These are phyloP conservation scores for Tenthredo amoena DNA, from an alignment of 2,888 invertebrate genomes.

Conservation along the genomic window DNA sequence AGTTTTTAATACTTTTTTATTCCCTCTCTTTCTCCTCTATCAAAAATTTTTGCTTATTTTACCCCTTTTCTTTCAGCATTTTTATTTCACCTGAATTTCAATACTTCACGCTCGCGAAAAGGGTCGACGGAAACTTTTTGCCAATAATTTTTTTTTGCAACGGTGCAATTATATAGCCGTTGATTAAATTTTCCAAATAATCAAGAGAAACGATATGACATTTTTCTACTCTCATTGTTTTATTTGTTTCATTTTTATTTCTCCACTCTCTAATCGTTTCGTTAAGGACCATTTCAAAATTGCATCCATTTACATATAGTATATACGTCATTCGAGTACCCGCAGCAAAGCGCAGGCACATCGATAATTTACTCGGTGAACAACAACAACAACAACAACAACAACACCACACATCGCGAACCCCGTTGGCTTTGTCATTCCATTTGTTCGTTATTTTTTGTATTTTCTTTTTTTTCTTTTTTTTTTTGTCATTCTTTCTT, in stretches of 20 bases:
- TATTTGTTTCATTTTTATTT: neutral
- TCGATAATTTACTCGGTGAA: slow-evolving; percentile 21
- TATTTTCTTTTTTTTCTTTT: neutral
- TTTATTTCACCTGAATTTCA: neutral
- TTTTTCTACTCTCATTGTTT: no score
- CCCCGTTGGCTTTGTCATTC: neutral
- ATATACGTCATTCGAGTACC: neutral
- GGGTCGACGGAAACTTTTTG: no score
- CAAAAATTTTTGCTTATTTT: neutral
- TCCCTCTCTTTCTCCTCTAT: neutral
- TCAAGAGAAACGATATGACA: no score
- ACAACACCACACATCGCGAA: neutral
- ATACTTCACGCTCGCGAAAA: no score
- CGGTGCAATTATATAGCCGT: no score
- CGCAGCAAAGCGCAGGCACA: neutral
- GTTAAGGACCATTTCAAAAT: no score
- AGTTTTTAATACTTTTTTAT: neutral
- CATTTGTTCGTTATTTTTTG: neutral
- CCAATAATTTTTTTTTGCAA: no score
- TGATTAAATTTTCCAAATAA: no score
- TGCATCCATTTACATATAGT: neutral
- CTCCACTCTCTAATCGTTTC: neutral
- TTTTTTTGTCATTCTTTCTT: neutral
- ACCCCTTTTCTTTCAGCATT: neutral
- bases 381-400: neutral